These are phyloP conservation scores for Drosophila insularis DNA, from an alignment of 1,140 invertebrate genomes.

Conservation along the genomic window DNA sequence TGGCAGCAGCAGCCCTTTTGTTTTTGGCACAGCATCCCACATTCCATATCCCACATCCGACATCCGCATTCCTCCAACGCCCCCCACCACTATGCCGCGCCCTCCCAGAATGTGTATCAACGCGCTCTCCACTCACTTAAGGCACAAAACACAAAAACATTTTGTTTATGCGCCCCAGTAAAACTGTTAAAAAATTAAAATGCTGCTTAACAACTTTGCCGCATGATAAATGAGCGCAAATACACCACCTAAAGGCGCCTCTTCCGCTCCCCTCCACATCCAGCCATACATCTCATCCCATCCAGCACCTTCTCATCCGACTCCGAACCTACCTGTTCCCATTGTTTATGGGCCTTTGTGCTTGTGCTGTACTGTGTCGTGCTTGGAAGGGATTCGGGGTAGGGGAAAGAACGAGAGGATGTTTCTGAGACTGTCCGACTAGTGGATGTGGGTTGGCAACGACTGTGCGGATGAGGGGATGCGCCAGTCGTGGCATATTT, in stretches of 20 bases:
- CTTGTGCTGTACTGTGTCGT: background rate
- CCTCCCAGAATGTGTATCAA: conserved; percentile 13
- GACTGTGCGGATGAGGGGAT: background rate
- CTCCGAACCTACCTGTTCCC: conserved; percentile 32
- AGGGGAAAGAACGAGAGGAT: background rate
- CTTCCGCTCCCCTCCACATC: conserved; percentile 1
- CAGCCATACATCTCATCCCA: background rate
- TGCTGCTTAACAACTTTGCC: conserved; percentile 75
- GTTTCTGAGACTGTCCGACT: background rate
- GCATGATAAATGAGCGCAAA: conserved; percentile 75
- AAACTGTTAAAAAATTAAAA: conserved; percentile 80
- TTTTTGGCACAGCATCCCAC: conserved; percentile 43
- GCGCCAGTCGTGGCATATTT: conserved; percentile 55
- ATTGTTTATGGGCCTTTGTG: conserved; percentile 68
- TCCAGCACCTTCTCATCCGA: background rate
- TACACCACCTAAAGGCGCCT: conserved; percentile 58
- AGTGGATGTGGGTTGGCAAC: background rate
- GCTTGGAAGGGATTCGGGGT: conserved; percentile 27
- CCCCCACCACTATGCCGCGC: background rate
- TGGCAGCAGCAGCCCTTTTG: conserved; percentile 45
- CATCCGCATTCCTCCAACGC: conserved; percentile 22
- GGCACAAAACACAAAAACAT: conserved; percentile 52
- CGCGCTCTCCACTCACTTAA: conserved; percentile 46
- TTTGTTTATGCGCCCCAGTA: conserved; percentile 62
- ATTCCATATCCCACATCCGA: conserved; percentile 37